phyloP scores from a whole-genome alignment of 2,888 invertebrate species.

The Pristionchus fissidentatus region DNA sequence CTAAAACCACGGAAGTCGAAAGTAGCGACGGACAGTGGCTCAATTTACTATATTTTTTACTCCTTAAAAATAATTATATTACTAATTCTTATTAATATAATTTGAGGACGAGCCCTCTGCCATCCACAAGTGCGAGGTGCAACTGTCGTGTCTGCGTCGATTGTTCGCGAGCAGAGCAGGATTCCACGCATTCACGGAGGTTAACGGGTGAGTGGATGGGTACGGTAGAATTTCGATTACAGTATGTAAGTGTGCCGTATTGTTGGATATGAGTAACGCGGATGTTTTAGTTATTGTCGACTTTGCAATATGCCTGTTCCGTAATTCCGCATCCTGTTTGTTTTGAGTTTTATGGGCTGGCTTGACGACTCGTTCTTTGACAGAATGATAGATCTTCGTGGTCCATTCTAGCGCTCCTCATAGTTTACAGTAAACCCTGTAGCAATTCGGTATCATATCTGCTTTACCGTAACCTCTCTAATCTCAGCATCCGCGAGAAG shows the following conservation, averaged over 20 bases:
- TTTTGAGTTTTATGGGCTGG: too few relatives aligned
- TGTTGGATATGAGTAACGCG: too few relatives aligned
- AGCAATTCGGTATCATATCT: background rate
- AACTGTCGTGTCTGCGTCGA: constrained; percentile 92
- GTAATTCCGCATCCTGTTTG: too few relatives aligned
- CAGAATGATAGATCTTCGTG: background rate
- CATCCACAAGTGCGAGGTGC: constrained; percentile 83
- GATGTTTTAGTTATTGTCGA: too few relatives aligned
- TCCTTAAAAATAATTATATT: background rate
- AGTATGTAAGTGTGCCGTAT: too few relatives aligned
- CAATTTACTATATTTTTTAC: background rate
- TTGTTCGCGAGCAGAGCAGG: constrained; percentile 97
- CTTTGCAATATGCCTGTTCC: too few relatives aligned
- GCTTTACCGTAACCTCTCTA: background rate
- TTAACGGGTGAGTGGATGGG: constrained; percentile 59
- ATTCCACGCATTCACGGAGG: constrained; percentile 84
- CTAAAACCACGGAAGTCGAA: too few relatives aligned
- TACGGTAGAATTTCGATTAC: too few relatives aligned
- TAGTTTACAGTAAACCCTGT: background rate
- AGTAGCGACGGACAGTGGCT: too few relatives aligned
- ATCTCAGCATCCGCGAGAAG: constrained; percentile 89
- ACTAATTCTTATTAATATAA: background rate
- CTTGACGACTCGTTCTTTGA: background rate
- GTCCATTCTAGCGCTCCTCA: background rate
- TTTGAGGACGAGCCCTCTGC: constrained; percentile 80